These are phyloP conservation scores for Acrocephalus arundinaceus DNA, from an alignment of 2,113 vertebrate genomes.

Conservation along the genomic window DNA sequence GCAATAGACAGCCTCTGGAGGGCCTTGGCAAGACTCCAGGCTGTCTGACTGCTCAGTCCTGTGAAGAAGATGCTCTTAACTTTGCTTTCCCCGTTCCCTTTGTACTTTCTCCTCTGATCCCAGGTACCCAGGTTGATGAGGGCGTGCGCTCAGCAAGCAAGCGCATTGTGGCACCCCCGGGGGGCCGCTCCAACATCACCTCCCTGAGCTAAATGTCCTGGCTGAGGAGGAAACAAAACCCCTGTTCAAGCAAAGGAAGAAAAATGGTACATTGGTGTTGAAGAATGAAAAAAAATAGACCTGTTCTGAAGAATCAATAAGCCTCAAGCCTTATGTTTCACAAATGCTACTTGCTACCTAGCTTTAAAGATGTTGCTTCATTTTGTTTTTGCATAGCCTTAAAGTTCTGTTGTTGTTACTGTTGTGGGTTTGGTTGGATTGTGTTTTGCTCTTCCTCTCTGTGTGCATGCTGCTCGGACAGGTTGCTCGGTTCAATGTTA, in stretches of 20 bases:
- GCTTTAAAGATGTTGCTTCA: conserved; percentile 84
- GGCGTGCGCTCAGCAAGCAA: conserved; percentile 91
- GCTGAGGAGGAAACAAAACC: conserved; percentile 39
- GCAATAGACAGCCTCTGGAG: neutral
- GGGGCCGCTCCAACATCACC: conserved; percentile 97
- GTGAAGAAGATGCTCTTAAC: neutral
- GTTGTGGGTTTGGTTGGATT: conserved; percentile 14
- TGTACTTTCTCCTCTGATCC: neutral
- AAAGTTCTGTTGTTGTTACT: conserved; percentile 54
- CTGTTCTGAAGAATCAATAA: conserved; percentile 81
- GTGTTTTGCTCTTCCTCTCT: conserved; percentile 61
- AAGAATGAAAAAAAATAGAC: conserved; percentile 76
- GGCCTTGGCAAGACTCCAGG: neutral
- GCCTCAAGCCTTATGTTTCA: conserved; percentile 98
- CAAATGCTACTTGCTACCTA: conserved; percentile 85
- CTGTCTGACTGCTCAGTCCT: neutral
- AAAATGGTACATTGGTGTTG: conserved; percentile 75
- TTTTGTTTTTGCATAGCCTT: conserved; percentile 83
- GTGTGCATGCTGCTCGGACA: conserved; percentile 78
- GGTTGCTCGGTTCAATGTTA: conserved; percentile 68
- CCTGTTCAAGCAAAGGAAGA: conserved; percentile 78
- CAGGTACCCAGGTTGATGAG: conserved; percentile 78
- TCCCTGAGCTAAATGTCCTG: conserved; percentile 87
- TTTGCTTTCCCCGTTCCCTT: neutral
- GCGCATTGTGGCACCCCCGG: conserved; percentile 92